Conservation (phyloP, 2,797 vertebrate genomes). For the Buphagus erythrorhynchus region DNA sequence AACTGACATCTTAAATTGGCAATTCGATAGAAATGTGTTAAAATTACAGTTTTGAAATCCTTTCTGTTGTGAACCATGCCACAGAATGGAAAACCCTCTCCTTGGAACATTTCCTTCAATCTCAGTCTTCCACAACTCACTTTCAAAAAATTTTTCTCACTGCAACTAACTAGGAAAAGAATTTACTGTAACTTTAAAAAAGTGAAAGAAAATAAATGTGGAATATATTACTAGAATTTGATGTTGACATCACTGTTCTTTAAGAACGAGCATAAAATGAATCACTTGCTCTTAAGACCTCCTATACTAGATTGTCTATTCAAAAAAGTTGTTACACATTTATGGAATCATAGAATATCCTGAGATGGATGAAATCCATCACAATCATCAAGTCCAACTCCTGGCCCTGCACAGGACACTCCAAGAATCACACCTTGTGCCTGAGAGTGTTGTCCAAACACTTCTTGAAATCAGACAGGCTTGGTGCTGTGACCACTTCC, state of each 20-base stretch:
- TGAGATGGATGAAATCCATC: neutral
- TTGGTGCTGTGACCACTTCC: neutral
- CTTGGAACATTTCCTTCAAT: neutral
- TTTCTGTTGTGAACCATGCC: neutral
- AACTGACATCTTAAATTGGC: constrained; percentile 9
- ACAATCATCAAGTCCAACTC: neutral
- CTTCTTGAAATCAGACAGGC: neutral
- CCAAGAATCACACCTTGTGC: neutral
- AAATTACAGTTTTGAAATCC: neutral
- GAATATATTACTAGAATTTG: neutral
- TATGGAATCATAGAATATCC: neutral
- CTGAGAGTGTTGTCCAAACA: neutral
- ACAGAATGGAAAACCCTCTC: neutral
- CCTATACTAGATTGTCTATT: neutral
- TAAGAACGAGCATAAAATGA: neutral
- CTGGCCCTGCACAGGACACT: neutral
- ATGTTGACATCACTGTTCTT: neutral
- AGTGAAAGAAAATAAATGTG: neutral
- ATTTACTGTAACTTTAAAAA: neutral
- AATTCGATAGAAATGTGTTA: constrained; percentile 6
- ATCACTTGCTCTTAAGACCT: neutral
- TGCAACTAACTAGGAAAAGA: neutral
- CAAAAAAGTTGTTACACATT: neutral
- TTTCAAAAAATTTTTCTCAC: neutral
- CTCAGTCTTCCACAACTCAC: neutral